Evolutionary conservation across 2,113 vertebrate species (phyloP).

Genomic region (Clarias magur): DNA sequence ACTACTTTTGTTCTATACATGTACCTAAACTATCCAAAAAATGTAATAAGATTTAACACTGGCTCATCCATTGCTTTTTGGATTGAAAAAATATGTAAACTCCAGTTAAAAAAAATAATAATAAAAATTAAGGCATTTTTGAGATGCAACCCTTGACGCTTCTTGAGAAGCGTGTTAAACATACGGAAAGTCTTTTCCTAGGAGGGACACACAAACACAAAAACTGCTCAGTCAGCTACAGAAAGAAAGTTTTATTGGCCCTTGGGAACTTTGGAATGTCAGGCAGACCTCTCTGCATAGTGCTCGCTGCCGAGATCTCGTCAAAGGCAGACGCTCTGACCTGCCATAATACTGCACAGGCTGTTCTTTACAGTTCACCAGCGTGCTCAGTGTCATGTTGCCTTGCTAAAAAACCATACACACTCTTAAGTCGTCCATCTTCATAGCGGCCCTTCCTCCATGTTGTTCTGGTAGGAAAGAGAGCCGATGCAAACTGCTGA

Average conservation of each 20-base stretch:
- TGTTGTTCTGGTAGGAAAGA: conserved; percentile 30
- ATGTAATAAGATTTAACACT: conserved; percentile 37
- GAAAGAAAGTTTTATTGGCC: conserved; percentile 54
- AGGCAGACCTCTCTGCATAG: conserved; percentile 57
- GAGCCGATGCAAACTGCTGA: neutral
- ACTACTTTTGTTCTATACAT: conserved; percentile 16
- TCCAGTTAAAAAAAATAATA: conserved; percentile 55
- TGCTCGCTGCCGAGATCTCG: conserved; percentile 46
- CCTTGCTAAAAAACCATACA: conserved; percentile 25
- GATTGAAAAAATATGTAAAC: conserved; percentile 59
- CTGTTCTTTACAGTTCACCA: conserved; percentile 64
- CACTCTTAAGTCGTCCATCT: conserved; percentile 19
- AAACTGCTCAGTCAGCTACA: conserved; percentile 66
- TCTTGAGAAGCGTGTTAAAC: conserved; percentile 54
- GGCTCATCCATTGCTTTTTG: conserved; percentile 57
- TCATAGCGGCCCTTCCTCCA: conserved; percentile 10
- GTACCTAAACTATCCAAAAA: conserved; percentile 45
- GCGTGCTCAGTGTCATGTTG: conserved; percentile 36
- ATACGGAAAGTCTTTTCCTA: conserved; percentile 45
- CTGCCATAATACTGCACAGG: conserved; percentile 66
- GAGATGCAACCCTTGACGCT: conserved; percentile 64
- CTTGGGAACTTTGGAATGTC: conserved; percentile 71
- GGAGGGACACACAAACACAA: conserved; percentile 31
- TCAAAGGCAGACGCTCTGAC: conserved; percentile 48
- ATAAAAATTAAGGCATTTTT: conserved; percentile 66